Percentiles rank a stretch among this genome's conserved stretches.
Conservation (phyloP, 1,140 invertebrate species). For the Mactra quadrangularis region DNA sequence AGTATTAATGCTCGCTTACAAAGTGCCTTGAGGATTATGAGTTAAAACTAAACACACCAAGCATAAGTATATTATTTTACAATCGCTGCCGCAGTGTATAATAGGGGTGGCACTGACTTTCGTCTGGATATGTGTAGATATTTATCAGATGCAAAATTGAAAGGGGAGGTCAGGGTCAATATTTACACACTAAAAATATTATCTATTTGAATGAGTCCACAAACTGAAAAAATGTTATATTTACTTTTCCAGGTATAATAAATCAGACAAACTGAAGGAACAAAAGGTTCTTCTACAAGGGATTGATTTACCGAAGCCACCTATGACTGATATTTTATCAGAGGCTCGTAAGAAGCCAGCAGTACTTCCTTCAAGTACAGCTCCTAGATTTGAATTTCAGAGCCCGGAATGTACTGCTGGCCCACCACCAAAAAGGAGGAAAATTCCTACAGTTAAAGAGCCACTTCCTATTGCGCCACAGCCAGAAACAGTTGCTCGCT, state of each 20-base stretch:
- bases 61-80: slow-evolving; percentile 4
- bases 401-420: slow-evolving; percentile 31
- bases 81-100: background rate
- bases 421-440: too few relatives aligned
- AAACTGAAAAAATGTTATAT: background rate
- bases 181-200: background rate
- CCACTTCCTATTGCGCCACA: too few relatives aligned
- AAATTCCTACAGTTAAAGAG: too few relatives aligned
- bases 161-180: background rate
- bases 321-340: slow-evolving; percentile 37
- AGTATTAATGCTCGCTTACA: too few relatives aligned
- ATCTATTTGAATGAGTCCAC: background rate
- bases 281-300: slow-evolving; percentile 45
- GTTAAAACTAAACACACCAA: too few relatives aligned
- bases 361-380: slow-evolving; percentile 26
- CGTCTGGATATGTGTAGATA: background rate
- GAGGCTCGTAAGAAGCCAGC: slow-evolving; percentile 46
- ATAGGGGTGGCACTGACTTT: background rate
- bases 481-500: background rate
- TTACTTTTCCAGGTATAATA: slow-evolving; percentile 45
- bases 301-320: slow-evolving; percentile 31
- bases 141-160: background rate
- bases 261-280: slow-evolving; percentile 29
- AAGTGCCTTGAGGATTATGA: too few relatives aligned
- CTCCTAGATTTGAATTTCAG: slow-evolving; percentile 11